Evolutionary conservation across 2,797 vertebrate genomes (phyloP).

Genomic region (Huso huso): DNA sequence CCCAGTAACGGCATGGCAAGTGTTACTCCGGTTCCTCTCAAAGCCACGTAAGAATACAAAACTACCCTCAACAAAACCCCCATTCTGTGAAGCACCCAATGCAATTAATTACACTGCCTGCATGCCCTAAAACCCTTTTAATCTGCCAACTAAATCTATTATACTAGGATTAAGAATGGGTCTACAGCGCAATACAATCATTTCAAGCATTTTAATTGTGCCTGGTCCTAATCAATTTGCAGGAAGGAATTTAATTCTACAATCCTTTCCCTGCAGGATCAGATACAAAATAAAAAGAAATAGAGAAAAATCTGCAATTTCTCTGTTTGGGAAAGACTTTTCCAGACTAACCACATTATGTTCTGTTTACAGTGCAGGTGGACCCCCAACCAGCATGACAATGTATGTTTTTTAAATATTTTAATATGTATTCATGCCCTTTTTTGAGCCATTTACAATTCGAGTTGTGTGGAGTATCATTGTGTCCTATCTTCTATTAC

Average conservation of each 20-base stretch:
- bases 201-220: too few relatives aligned
- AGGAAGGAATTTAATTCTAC: too few relatives aligned
- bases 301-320: neutral
- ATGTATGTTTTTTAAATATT: conserved; percentile 67
- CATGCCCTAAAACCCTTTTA: conserved; percentile 27
- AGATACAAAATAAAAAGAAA: too few relatives aligned
- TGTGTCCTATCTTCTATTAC: too few relatives aligned
- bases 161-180: too few relatives aligned
- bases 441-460: too few relatives aligned
- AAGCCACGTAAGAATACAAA: conserved; percentile 51
- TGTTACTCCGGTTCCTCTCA: conserved; percentile 44
- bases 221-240: too few relatives aligned
- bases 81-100: neutral
- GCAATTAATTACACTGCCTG: conserved; percentile 21
- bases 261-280: too few relatives aligned
- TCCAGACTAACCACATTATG: conserved; percentile 48
- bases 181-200: too few relatives aligned
- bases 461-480: too few relatives aligned
- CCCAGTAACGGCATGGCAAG: conserved; percentile 53
- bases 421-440: too few relatives aligned
- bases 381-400: conserved; percentile 66
- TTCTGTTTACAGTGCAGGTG: conserved; percentile 69
- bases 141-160: conserved; percentile 32
- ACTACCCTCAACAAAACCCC: neutral
- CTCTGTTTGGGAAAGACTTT: conserved; percentile 6